These are phyloP conservation scores for Siniperca scherzeri DNA, from an alignment of 2,797 vertebrate species.

Conservation along the genomic window DNA sequence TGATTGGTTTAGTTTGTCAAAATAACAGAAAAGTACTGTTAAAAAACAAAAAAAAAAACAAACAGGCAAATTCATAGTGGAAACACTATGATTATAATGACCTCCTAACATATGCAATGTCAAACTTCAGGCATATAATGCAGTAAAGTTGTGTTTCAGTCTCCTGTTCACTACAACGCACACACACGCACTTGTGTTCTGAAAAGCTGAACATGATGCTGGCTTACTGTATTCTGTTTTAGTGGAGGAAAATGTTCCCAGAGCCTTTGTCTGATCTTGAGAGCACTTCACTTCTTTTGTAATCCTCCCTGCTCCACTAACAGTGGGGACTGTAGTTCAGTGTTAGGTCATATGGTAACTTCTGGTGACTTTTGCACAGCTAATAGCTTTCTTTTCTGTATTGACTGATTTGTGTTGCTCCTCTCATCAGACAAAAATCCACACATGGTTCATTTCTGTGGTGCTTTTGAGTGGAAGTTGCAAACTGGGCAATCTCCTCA, in stretches of 20 bases:
- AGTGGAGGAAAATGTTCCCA: background rate
- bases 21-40: background rate
- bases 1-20: background rate
- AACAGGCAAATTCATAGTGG: background rate
- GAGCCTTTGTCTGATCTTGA: slow-evolving; percentile 10
- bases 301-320: background rate
- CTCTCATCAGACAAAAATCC: slow-evolving; percentile 17
- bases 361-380: background rate
- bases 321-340: background rate
- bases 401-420: slow-evolving; percentile 11
- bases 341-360: background rate
- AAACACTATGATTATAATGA: slow-evolving; percentile 2
- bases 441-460: slow-evolving; percentile 12
- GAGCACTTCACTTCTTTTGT: slow-evolving; percentile 2
- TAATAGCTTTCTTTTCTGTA: background rate
- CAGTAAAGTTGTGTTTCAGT: background rate
- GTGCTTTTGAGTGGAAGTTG: background rate
- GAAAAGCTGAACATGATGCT: background rate
- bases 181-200: background rate
- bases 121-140: background rate
- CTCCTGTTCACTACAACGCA: background rate
- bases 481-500: slow-evolving; percentile 8
- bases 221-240: background rate
- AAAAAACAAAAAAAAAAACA: background rate
- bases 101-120: background rate